Percentiles rank a stretch among this genome's conserved stretches.
Conservation (phyloP, 1,140 invertebrate genomes). For the Eriosoma lanigerum region DNA sequence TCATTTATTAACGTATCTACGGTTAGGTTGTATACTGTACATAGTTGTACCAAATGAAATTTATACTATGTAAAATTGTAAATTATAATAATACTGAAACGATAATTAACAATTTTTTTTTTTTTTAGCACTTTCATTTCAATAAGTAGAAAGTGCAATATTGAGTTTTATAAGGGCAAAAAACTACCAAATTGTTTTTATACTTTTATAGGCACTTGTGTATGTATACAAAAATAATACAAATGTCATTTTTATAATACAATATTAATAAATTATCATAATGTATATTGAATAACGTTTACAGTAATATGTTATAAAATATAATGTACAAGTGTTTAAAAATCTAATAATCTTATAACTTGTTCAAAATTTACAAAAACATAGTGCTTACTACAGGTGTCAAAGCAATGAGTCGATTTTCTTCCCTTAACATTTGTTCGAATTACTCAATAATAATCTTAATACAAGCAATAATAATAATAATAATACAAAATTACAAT, state of each 20-base stretch:
- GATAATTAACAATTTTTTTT: neutral
- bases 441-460: neutral
- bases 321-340: neutral
- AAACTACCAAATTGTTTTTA: neutral
- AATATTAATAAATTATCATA: too few species aligned
- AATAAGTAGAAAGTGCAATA: too few species aligned
- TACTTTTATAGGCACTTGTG: neutral
- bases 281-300: too few species aligned
- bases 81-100: neutral
- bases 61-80: neutral
- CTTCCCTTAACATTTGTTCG: neutral
- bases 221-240: neutral
- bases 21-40: neutral
- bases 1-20: neutral
- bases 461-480: neutral
- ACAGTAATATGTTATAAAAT: neutral
- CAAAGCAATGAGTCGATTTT: neutral
- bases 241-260: too few species aligned
- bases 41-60: neutral
- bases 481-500: neutral
- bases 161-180: neutral
- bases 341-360: neutral
- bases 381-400: neutral
- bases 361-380: neutral
- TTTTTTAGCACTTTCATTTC: neutral